These are phyloP conservation scores for Myoxocephalus aenaeus DNA, from an alignment of 2,797 vertebrate genomes.

Conservation along the genomic window DNA sequence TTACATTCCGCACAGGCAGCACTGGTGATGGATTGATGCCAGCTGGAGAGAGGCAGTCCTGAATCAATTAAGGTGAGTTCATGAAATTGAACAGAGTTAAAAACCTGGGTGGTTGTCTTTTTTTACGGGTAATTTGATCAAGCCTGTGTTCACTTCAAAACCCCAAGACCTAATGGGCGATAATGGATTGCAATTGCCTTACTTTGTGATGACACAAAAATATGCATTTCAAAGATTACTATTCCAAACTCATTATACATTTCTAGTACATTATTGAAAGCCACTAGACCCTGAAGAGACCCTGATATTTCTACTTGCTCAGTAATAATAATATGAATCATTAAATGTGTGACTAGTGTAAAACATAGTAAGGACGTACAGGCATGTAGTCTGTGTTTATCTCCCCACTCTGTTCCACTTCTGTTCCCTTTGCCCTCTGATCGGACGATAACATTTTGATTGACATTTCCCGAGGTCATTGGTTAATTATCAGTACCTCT, in stretches of 20 bases:
- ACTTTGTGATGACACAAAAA: slow-evolving; percentile 47
- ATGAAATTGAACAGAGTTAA: slow-evolving; percentile 77
- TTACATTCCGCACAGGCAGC: slow-evolving; percentile 68
- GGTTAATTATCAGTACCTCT: slow-evolving; percentile 77
- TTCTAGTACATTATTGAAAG: slow-evolving; percentile 32
- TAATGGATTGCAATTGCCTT: slow-evolving; percentile 62
- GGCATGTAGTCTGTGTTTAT: background rate
- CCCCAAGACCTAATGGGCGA: slow-evolving; percentile 36
- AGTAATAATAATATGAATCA: slow-evolving; percentile 34
- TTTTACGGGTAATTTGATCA: slow-evolving; percentile 69
- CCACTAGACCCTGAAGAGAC: slow-evolving; percentile 8
- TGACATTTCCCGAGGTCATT: slow-evolving; percentile 79
- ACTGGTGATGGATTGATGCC: slow-evolving; percentile 80
- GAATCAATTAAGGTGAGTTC: slow-evolving; percentile 81
- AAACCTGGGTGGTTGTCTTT: slow-evolving; percentile 41
- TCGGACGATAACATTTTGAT: slow-evolving; percentile 77
- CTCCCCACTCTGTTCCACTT: slow-evolving; percentile 12
- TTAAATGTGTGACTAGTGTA: slow-evolving; percentile 19
- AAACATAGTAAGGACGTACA: slow-evolving; percentile 14
- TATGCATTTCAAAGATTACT: slow-evolving; percentile 37
- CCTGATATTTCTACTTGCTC: slow-evolving; percentile 16
- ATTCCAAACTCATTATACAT: slow-evolving; percentile 36
- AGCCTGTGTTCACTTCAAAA: slow-evolving; percentile 54
- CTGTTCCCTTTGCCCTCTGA: slow-evolving; percentile 50
- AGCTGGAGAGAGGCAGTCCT: slow-evolving; percentile 78